These are phyloP conservation scores for Scaptomyza polygonia DNA, from an alignment of 2,888 invertebrate species.

Conservation along the genomic window DNA sequence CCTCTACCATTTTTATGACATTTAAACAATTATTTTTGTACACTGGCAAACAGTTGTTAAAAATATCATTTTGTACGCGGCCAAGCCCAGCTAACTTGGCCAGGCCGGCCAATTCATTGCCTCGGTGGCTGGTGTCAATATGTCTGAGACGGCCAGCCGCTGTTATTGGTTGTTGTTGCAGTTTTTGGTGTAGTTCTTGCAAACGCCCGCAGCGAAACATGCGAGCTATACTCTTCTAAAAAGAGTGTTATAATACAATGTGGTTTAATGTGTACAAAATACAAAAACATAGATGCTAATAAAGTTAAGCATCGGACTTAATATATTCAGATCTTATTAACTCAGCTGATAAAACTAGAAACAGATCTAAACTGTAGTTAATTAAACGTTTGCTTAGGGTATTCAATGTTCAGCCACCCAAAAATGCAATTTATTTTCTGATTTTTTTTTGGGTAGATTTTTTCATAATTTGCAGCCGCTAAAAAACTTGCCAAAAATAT, in stretches of 20 bases:
- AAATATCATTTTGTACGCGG: constrained; percentile 62
- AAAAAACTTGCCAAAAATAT: constrained; percentile 55
- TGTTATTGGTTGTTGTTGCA: constrained; percentile 26
- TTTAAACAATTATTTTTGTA: constrained; percentile 76
- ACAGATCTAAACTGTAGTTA: not conserved
- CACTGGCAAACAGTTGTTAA: constrained; percentile 57
- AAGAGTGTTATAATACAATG: not conserved
- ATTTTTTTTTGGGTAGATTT: constrained; percentile 19
- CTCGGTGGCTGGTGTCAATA: constrained; percentile 69
- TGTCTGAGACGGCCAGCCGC: constrained; percentile 68
- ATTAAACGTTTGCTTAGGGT: constrained; percentile 8
- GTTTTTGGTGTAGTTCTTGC: constrained; percentile 49
- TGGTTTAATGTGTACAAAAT: not conserved
- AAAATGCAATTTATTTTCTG: constrained; percentile 11
- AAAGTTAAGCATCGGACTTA: not conserved
- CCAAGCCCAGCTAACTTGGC: constrained; percentile 51
- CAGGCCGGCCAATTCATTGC: constrained; percentile 51
- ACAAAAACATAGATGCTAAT: not conserved
- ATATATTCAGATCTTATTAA: not conserved
- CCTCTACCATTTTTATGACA: constrained; percentile 68
- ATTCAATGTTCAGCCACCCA: constrained; percentile 2
- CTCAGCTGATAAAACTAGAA: not conserved
- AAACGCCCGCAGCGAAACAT: constrained; percentile 55
- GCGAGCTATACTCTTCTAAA: constrained; percentile 45
- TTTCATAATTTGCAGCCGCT: constrained; percentile 54